These are phyloP conservation scores for Lucilia cuprina DNA, from an alignment of 1,140 invertebrate genomes.

Conservation along the genomic window DNA sequence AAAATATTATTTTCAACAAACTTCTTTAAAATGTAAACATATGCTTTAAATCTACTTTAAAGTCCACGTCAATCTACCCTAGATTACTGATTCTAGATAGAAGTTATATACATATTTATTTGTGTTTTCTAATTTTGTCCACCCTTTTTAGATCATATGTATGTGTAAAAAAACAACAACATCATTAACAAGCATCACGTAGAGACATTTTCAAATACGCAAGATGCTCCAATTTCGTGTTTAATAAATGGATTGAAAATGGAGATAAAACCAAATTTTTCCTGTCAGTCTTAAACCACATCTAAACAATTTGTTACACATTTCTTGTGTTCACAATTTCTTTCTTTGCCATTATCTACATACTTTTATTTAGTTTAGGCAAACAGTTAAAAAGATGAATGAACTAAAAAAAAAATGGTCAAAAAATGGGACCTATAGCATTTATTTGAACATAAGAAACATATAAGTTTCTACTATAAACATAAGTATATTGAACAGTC, in stretches of 20 bases:
- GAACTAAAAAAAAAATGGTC: background rate
- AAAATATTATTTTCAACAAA: too few species aligned
- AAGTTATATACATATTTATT: background rate
- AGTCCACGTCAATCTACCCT: too few species aligned
- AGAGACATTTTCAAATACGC: background rate
- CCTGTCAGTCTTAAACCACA: background rate
- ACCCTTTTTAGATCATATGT: background rate
- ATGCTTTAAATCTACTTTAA: too few species aligned
- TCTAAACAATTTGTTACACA: background rate
- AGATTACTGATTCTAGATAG: background rate
- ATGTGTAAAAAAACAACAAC: background rate
- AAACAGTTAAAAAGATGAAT: background rate
- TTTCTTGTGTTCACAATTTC: too few species aligned
- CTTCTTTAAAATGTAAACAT: too few species aligned
- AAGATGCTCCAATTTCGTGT: background rate
- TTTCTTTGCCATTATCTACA: background rate
- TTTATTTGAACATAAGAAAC: background rate
- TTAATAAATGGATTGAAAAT: background rate
- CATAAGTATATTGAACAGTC: too few species aligned
- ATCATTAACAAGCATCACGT: background rate
- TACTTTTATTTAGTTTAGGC: background rate
- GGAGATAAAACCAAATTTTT: constrained; percentile 12
- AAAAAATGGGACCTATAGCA: background rate
- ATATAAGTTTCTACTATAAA: background rate
- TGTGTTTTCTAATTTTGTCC: background rate